A percentile compares a stretch with the other conserved stretches of the same genome.
Conservation (phyloP, 2,113 vertebrate genomes). For the Pterocles gutturalis region DNA sequence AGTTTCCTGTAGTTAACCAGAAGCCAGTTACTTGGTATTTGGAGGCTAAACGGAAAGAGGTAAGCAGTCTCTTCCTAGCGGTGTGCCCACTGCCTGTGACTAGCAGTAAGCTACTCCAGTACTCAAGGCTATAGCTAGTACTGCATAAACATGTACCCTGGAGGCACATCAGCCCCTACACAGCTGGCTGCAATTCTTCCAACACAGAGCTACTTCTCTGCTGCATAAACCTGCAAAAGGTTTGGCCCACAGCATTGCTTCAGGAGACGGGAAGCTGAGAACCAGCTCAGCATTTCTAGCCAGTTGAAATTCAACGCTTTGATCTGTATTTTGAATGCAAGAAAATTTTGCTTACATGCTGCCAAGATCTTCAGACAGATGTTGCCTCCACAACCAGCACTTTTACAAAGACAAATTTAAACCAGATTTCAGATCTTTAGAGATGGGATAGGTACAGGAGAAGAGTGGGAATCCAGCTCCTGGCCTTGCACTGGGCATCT, state of each 20-base stretch:
- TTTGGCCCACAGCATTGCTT: background rate
- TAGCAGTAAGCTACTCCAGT: background rate
- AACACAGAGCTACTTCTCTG: background rate
- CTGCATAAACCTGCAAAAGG: background rate
- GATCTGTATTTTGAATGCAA: background rate
- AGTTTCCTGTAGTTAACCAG: background rate
- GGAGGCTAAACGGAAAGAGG: background rate
- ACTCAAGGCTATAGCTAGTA: background rate
- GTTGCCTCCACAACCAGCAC: background rate
- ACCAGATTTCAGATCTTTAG: background rate
- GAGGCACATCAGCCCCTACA: background rate
- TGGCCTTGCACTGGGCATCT: background rate
- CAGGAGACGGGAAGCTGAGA: background rate
- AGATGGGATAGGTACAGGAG: background rate
- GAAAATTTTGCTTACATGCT: background rate
- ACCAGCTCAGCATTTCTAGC: background rate
- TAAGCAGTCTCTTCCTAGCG: background rate
- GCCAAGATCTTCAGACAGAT: background rate
- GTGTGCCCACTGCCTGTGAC: background rate
- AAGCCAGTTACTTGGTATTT: background rate
- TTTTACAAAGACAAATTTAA: background rate
- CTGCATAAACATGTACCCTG: background rate
- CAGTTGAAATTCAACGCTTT: background rate
- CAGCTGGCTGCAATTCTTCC: background rate
- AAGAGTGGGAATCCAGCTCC: background rate